These are phyloP conservation scores for Carollia perspicillata DNA, from an alignment of 2,113 vertebrate genomes.

Conservation along the genomic window DNA sequence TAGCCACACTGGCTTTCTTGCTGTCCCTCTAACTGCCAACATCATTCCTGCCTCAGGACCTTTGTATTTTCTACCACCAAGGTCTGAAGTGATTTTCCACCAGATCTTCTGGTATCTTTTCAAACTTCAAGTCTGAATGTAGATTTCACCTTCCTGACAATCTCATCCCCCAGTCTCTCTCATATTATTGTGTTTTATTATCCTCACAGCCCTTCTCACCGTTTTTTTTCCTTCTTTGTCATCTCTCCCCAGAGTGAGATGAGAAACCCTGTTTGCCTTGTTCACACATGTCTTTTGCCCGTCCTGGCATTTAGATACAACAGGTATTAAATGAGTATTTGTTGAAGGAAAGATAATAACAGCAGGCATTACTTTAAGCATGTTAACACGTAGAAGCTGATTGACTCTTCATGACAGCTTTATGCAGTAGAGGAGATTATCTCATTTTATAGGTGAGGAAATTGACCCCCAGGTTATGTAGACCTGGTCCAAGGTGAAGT, in stretches of 20 bases:
- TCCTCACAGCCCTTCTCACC: background rate
- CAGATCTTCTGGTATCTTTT: background rate
- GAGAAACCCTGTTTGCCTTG: background rate
- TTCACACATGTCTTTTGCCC: background rate
- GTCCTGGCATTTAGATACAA: background rate
- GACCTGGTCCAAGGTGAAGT: background rate
- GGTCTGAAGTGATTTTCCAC: background rate
- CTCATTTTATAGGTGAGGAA: background rate
- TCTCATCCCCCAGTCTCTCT: background rate
- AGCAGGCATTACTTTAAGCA: background rate
- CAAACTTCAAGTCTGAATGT: background rate
- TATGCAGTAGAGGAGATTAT: background rate
- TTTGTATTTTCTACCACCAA: background rate
- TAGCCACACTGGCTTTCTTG: background rate
- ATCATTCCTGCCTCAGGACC: background rate
- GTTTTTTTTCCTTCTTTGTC: background rate
- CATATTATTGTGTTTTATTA: background rate
- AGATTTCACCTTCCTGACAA: background rate
- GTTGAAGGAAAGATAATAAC: background rate
- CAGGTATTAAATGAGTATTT: background rate
- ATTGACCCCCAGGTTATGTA: background rate
- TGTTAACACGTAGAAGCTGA: background rate
- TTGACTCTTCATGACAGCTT: background rate
- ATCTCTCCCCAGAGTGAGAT: background rate
- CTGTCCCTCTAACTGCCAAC: background rate